Percentiles rank a stretch among this genome's conserved stretches.
phyloP scores from a whole-genome alignment of 2,113 vertebrate species.

The Halcyon senegalensis region DNA sequence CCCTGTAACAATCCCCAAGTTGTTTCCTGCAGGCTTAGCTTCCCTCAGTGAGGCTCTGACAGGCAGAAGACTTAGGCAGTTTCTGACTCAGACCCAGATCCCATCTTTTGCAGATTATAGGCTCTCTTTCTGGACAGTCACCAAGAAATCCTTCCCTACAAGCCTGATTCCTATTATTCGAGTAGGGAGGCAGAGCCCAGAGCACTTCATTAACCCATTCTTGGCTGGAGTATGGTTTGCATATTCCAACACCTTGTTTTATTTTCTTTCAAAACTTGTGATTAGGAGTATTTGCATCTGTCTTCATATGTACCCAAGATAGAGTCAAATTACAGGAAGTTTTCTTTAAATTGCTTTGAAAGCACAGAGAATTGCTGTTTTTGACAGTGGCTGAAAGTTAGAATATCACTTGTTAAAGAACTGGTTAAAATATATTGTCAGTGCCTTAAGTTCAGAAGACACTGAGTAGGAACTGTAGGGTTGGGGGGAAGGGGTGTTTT shows the following conservation, averaged over 20 bases:
- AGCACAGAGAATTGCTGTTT: not conserved
- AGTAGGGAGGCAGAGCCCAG: not conserved
- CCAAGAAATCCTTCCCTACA: slow-evolving; percentile 60
- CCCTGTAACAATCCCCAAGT: not conserved
- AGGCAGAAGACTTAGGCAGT: slow-evolving; percentile 29
- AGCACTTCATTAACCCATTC: not conserved
- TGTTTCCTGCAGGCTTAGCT: not conserved
- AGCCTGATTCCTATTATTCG: slow-evolving; percentile 58
- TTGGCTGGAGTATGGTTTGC: not conserved
- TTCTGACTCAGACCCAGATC: slow-evolving; percentile 39
- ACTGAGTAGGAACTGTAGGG: not conserved
- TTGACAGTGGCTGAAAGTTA: not conserved
- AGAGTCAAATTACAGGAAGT: not conserved
- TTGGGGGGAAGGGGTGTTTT: slow-evolving; percentile 13
- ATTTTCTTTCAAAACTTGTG: not conserved
- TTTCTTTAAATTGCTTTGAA: not conserved
- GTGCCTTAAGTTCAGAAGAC: slow-evolving; percentile 20
- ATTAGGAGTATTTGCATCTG: not conserved
- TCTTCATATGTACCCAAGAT: not conserved
- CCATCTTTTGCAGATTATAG: slow-evolving; percentile 65
- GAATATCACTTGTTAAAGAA: not conserved
- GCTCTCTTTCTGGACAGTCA: slow-evolving; percentile 40
- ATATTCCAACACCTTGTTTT: not conserved
- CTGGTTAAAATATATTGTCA: slow-evolving; percentile 32
- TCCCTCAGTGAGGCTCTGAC: not conserved